Percentiles rank a stretch among this genome's conserved stretches.
phyloP scores from a whole-genome alignment of 2,113 vertebrate species.

The Tautogolabrus adspersus region DNA sequence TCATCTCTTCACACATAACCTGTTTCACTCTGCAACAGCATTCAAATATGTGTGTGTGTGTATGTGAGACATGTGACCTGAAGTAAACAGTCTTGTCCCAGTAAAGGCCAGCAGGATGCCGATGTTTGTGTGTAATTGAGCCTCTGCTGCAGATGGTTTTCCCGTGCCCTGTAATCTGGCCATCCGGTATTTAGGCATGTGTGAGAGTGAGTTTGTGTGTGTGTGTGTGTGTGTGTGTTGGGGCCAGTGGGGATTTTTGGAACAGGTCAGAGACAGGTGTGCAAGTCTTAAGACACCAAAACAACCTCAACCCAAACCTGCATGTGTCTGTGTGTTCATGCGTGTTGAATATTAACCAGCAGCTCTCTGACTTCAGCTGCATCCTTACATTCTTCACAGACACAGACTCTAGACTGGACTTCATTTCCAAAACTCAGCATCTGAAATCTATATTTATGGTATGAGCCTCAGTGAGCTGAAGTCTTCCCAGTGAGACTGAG shows the following conservation, averaged over 20 bases:
- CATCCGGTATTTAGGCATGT: constrained; percentile 70
- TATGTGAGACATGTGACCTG: constrained; percentile 49
- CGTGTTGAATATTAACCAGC: neutral
- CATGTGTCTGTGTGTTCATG: too few species aligned
- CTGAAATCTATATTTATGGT: constrained; percentile 38
- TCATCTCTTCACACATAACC: neutral
- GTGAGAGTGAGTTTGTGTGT: constrained; percentile 35
- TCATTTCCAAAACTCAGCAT: constrained; percentile 33
- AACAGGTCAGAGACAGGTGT: constrained; percentile 75
- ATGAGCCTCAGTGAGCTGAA: constrained; percentile 32
- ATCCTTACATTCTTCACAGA: constrained; percentile 28
- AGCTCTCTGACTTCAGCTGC: constrained; percentile 2
- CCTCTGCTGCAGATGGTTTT: constrained; percentile 79
- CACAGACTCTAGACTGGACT: constrained; percentile 29
- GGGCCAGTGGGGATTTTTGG: constrained; percentile 61
- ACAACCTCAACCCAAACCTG: constrained; percentile 27
- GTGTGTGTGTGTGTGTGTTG: constrained; percentile 13
- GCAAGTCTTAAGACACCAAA: constrained; percentile 68
- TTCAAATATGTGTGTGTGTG: constrained; percentile 37
- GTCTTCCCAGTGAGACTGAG: constrained; percentile 38
- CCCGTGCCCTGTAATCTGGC: constrained; percentile 78
- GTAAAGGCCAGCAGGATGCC: constrained; percentile 78
- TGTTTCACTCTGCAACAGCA: constrained; percentile 2
- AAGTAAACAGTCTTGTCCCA: constrained; percentile 71
- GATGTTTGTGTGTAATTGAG: constrained; percentile 80